Conservation (phyloP, 92 coral and sea anemone species). For the Palythoa grandiflora region DNA sequence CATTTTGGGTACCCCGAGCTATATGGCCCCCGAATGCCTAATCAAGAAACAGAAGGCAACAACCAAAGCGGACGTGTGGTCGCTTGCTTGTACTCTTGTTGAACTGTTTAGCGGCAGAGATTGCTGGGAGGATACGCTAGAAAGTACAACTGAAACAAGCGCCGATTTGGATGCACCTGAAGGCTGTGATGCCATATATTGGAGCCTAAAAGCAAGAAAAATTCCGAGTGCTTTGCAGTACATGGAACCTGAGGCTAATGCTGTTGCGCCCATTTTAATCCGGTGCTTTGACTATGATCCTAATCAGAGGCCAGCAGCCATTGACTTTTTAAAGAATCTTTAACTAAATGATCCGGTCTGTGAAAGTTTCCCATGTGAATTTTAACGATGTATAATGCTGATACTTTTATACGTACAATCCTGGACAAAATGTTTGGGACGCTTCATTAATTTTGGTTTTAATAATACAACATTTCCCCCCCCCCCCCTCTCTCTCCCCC, state of each 20-base stretch:
- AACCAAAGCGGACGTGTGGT: conserved; percentile 49
- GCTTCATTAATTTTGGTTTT: no score
- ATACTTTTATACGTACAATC: neutral
- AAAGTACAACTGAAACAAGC: neutral
- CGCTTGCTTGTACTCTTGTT: conserved; percentile 43
- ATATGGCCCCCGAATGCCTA: conserved; percentile 47
- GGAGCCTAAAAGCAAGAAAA: neutral
- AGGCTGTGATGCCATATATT: neutral
- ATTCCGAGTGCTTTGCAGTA: neutral
- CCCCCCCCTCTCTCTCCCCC: no score
- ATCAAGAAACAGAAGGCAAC: conserved; percentile 27
- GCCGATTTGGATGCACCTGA: neutral
- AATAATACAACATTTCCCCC: no score
- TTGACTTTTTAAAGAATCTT: neutral
- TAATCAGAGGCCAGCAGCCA: neutral
- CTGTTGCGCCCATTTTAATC: neutral
- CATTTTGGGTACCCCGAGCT: conserved; percentile 32
- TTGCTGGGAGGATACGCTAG: conserved; percentile 33
- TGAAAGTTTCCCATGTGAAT: neutral
- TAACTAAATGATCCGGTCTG: neutral
- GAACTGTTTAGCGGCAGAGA: conserved; percentile 36
- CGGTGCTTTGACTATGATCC: neutral
- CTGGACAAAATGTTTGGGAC: no score
- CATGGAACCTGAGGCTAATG: neutral
- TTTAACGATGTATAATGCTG: neutral